phyloP scores from a whole-genome alignment of 2,888 invertebrate species.

The Caenorhabditis becei region DNA sequence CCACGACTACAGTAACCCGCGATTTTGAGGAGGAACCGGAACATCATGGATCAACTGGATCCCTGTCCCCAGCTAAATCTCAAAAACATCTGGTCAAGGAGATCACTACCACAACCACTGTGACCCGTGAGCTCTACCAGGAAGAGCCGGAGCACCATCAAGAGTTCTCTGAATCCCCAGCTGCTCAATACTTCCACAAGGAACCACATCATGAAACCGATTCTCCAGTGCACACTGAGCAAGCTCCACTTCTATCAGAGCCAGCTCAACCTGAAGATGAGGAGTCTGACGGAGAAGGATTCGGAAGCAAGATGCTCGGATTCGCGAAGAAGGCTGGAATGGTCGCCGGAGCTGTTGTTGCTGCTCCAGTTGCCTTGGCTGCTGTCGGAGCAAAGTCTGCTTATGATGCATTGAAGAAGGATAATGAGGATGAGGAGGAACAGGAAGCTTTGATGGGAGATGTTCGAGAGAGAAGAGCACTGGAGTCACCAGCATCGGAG shows the following conservation, averaged over 20 bases:
- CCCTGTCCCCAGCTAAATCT: constrained; percentile 13
- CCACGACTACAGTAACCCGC: constrained; percentile 6
- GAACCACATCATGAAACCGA: too few species aligned
- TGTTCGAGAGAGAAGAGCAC: neutral
- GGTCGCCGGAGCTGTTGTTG: constrained; percentile 71
- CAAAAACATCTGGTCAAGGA: constrained; percentile 27
- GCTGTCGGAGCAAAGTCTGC: constrained; percentile 71
- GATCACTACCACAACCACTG: constrained; percentile 36
- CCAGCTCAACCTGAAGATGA: constrained; percentile 39
- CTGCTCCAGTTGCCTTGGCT: constrained; percentile 70
- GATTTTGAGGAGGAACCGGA: constrained; percentile 14
- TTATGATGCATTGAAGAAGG: constrained; percentile 67
- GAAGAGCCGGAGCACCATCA: constrained; percentile 13
- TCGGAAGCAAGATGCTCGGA: constrained; percentile 61
- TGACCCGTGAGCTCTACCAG: constrained; percentile 28
- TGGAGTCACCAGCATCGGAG: constrained; percentile 21
- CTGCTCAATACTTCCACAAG: too few species aligned
- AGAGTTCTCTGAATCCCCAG: too few species aligned
- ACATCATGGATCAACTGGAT: too few species aligned
- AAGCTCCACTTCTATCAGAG: constrained; percentile 27
- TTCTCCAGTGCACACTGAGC: too few species aligned
- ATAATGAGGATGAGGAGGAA: constrained; percentile 41
- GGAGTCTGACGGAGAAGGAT: constrained; percentile 44
- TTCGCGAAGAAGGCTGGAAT: constrained; percentile 70
- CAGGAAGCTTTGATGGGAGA: constrained; percentile 28